Base-by-base conservation (phyloP, 1,140 invertebrate species). In the Oreohelix idahoensis region DNA sequence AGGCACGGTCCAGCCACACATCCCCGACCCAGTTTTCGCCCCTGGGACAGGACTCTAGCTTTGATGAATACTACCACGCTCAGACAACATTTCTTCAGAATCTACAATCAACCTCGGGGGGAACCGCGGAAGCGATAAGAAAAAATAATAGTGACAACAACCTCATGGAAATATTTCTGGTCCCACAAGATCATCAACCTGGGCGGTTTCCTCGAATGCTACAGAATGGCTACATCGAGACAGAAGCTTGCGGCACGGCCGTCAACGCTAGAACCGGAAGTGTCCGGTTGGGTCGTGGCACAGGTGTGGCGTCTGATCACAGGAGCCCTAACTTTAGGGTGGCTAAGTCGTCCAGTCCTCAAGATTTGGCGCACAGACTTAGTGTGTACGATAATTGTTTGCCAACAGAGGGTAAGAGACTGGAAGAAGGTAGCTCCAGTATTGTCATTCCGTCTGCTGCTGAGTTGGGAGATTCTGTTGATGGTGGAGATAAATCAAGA, bases 261-360 rank as follows among this genome's bases (percentile, higher is more conserved):
- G 79, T 89, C n/a, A 90, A 90, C 51, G 81, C 76, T 76, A 87
- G 92, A 58, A 89, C 89, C 81, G 95, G 95, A 0, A 96, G 95
- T 35, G 92, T 96, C 10, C 96, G 96, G 88, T 91, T 96, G 39
- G 95, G 86, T 39, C 83, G 85, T 49, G 86, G 88, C 5, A 80
- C 58, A 58, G 77, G 71, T 78, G 11, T 49, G 11, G 1, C 15
- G 0, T 39, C 71, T 17, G 71, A 74, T 35, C 71, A 74, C 36
- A 70, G 29, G 29, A 63, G 17, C n/a, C 53, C 0, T 8, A 79
- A 13, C 38, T 79, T 1, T n/a, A n/a, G 23, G 15, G 5, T 0
- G 23, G 32, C n/a, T 42, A 36, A 39, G 35, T 13, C 58, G 26
- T 39, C 38, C 1, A 42, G 35, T 29, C 15, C 45, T 35, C 1